Evolutionary conservation across 2,888 invertebrate species (phyloP).

Genomic region (Metallyticus violacea): DNA sequence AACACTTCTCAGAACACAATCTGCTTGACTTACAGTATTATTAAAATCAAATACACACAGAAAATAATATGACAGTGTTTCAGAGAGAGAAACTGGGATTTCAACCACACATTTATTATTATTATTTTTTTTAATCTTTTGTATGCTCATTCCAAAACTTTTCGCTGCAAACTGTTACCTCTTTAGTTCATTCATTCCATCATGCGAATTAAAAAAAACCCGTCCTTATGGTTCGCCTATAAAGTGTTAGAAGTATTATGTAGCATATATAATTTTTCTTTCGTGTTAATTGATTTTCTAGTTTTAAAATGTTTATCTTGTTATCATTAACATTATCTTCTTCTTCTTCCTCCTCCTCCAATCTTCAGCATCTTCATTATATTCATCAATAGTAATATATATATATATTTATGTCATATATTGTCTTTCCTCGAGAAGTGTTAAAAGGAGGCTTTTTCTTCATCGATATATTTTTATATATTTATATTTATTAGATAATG

Average conservation of each 20-base stretch:
- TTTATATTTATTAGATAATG: background rate
- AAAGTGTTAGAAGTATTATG: background rate
- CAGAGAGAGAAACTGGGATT: background rate
- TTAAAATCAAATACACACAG: background rate
- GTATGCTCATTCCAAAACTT: background rate
- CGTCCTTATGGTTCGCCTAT: background rate
- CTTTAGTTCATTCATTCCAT: background rate
- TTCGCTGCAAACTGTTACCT: background rate
- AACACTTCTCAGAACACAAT: background rate
- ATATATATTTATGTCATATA: background rate
- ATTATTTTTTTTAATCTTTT: background rate
- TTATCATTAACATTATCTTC: too few species aligned
- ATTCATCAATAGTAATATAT: background rate
- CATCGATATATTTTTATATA: background rate
- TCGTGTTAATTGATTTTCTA: background rate
- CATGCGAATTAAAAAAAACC: constrained; percentile 9
- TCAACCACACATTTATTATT: background rate
- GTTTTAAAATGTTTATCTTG: constrained; percentile 3
- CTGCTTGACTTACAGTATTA: background rate
- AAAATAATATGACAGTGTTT: background rate
- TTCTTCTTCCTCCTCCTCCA: background rate
- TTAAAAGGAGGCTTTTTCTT: background rate
- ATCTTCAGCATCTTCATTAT: too few species aligned
- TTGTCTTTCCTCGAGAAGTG: background rate
- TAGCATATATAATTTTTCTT: constrained; percentile 1